Evolutionary conservation across 2,888 invertebrate species (phyloP), one percentile per base, ranked within the genome.

Genomic region (Athalia cordata): DNA sequence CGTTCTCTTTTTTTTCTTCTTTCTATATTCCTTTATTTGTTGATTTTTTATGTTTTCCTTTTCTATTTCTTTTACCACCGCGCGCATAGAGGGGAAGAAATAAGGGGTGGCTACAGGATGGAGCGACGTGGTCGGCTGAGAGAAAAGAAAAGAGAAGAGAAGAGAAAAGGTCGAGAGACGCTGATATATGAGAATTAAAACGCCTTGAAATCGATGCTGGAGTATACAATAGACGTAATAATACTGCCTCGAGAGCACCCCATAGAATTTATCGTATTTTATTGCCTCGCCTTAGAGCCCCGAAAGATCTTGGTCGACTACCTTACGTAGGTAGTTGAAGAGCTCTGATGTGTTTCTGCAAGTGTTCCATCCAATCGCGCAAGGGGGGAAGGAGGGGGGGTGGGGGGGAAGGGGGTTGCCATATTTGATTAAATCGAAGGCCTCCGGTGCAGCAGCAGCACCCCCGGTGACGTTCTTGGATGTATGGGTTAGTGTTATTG

Each of bases 161-260:
- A 64, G 29, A 50, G 47, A 50, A 55, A 13, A 50, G 55, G 52
- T 57, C 72, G 59, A 75, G 72, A 75, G 75, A 75, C 75, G 62
- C 75, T 75, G 75, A 75, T 75, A 75, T 62, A 75, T 64, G 75
- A 75, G 75, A 75, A 75, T 75, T 75, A 75, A 75, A 75, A 75
- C 75, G 75, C 75, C 62, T 75, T 64, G 62, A 75, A 75, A 75
- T 75, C 75, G 61, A 75, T 75, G 64, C 64, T 52, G 62, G 43
- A 75, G 75, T 62, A 75, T 75, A 75, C 75, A 75, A 75, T 75
- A 50, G 75, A 75, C 75, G 75, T 64, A 75, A 75, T 75, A 75
- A 75, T 75, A 75, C 75, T 50, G 59, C 75, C 49, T 61, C 75
- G 62, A 62, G 13, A 64, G 29, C 49, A 15, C 75, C 75, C 75